phyloP scores from a whole-genome alignment of 2,113 vertebrate species.

The Pithys albifrons region DNA sequence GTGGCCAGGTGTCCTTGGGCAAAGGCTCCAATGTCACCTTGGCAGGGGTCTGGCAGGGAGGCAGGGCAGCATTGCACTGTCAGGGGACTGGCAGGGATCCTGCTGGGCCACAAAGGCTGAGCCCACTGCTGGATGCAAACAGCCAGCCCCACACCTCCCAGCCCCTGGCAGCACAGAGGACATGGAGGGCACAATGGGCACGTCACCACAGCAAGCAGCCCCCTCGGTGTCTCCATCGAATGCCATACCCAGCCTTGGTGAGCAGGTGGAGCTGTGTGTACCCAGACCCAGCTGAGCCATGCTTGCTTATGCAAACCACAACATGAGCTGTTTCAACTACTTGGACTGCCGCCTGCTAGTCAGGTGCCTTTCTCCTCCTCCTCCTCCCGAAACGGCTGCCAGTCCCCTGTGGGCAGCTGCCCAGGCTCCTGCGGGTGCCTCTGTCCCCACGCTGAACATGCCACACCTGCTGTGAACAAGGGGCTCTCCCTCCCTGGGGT shows the following conservation, averaged over 20 bases:
- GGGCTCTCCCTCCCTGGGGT: not conserved
- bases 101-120: not conserved
- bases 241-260: accelerated
- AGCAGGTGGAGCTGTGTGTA: not conserved
- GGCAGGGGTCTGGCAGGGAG: not conserved
- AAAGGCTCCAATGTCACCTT: constrained; percentile 1
- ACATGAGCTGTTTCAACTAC: not conserved
- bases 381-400: not conserved
- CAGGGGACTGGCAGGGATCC: accelerated
- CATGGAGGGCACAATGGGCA: accelerated
- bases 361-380: constrained; percentile 48
- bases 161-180: not conserved
- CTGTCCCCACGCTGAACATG: accelerated
- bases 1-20: not conserved
- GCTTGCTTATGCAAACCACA: not conserved
- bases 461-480: not conserved
- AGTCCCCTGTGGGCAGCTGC: not conserved
- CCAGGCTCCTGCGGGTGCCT: not conserved
- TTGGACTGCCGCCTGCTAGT: constrained; percentile 31
- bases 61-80: not conserved
- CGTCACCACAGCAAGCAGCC: accelerated
- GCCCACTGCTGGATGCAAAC: not conserved
- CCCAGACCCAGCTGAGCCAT: not conserved
- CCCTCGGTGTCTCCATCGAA: not conserved
- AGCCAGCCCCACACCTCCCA: no score